Evolutionary conservation across 2,797 vertebrate genomes (phyloP).

Genomic region (Eospalax fontanierii): DNA sequence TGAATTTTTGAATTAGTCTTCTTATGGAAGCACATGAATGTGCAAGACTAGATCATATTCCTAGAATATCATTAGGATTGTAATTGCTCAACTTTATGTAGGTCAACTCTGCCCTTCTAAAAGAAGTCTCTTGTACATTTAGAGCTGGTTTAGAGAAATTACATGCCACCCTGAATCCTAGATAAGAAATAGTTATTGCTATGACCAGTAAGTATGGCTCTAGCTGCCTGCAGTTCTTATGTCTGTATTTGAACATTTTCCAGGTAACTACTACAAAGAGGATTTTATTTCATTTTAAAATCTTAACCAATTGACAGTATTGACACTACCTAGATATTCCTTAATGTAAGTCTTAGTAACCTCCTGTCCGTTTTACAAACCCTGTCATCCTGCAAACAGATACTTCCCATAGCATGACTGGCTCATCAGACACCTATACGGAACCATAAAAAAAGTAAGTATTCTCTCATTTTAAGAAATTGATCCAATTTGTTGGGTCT

Average conservation of each 20-base stretch:
- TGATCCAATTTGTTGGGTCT: conserved; percentile 48
- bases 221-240: neutral
- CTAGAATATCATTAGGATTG: conserved; percentile 16
- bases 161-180: conserved; percentile 28
- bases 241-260: conserved; percentile 1
- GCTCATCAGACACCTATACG: conserved; percentile 8
- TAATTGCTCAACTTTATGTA: neutral
- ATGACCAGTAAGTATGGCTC: too few species aligned
- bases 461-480: conserved; percentile 37
- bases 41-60: conserved; percentile 8
- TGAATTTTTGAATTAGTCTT: neutral
- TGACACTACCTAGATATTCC: neutral
- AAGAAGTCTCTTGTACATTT: conserved; percentile 44
- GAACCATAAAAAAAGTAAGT: conserved; percentile 29
- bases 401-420: neutral
- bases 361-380: neutral
- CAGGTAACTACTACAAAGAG: conserved; percentile 50
- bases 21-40: neutral
- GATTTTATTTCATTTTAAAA: conserved; percentile 42
- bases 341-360: conserved; percentile 9
- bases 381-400: neutral
- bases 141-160: conserved; percentile 33
- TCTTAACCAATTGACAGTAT: neutral
- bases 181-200: neutral
- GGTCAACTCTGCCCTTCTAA: neutral